Evolutionary conservation across 2,113 vertebrate species (phyloP), one percentile per base, ranked within the genome.

Genomic region (Sterna hirundo): DNA sequence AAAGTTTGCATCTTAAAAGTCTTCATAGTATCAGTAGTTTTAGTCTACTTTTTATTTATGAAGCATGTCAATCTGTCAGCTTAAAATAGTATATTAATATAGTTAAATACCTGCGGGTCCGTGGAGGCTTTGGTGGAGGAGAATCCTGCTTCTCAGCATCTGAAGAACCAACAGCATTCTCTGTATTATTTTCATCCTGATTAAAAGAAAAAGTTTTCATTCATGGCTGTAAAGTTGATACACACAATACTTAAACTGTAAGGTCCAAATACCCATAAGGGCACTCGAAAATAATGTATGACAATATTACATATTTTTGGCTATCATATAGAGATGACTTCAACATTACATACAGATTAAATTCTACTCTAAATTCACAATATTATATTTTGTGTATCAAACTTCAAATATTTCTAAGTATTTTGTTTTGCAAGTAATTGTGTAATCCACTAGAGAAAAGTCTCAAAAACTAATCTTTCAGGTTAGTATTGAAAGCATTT

Each of bases 91-190:
- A 42, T 32, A 94, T 25, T 16, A 54, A 38, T 40, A 72, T 3
- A 83, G 34, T 81, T 47, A 86, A 61, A 8, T 98, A 99, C 99
- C 99, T 99, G 97, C 99, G 99, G 57, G 99, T 98, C 82, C 99
- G 98, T 57, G 99, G 99, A 76, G 99, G 99, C 96, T 99, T 99
- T 54, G 99, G 99, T 92, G 99, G 99, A 12, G 99, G 99, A 23
- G 98, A 98, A 98, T 99, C 99, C 97, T 98, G 99, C 94, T 98
- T 98, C 51, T 99, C 99, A 77, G 98, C 97, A 27, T 99, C 98
- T 81, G 98, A 98, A 40, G 98, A 98, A 66, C 97, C 98, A 84
- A 98, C 85, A 26, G 97, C 85, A 95, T 99, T 99, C 96, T 99
- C 99, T 54, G 98, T 98, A 93, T 98, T 99, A 84, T 98, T 98